Evolutionary conservation across 2,113 vertebrate genomes (phyloP).

Genomic region (Grammomys dolichurus): DNA sequence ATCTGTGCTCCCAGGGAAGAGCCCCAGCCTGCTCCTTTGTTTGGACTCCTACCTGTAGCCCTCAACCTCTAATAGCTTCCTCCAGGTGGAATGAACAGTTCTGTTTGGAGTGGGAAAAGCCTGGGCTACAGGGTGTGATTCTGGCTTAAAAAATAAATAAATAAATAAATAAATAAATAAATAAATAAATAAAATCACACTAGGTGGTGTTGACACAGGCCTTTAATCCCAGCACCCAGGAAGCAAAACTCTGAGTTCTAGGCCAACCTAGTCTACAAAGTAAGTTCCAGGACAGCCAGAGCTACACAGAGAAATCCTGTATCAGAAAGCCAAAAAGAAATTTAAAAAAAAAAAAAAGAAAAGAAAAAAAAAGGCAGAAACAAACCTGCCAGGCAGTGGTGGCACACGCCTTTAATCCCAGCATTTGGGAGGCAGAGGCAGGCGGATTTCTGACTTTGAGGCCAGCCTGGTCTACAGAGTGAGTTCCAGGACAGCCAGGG

Average conservation of each 20-base stretch:
- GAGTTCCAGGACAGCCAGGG: too few species aligned
- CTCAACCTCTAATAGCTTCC: neutral
- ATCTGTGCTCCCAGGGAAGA: neutral
- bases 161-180: too few species aligned
- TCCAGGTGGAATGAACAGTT: neutral
- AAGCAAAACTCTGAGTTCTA: neutral
- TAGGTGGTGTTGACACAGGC: neutral
- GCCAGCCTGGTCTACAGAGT: too few species aligned
- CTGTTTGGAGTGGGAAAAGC: neutral
- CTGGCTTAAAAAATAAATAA: neutral
- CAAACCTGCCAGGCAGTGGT: too few species aligned
- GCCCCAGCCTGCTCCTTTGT: neutral
- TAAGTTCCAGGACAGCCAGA: neutral
- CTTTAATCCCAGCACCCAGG: neutral
- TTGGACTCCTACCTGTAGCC: neutral
- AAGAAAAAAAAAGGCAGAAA: too few species aligned
- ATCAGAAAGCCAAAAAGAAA: neutral
- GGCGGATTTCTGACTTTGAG: too few species aligned
- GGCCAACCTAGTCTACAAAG: neutral
- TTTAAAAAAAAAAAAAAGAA: too few species aligned
- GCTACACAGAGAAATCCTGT: neutral
- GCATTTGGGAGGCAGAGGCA: too few species aligned
- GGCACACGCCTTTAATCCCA: too few species aligned
- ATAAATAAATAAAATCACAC: neutral
- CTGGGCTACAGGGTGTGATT: neutral